Evolutionary conservation across 37 sponge, comb jelly and placozoan genomes (phyloP).

Genomic region (Diacarnus erythraeanus): DNA sequence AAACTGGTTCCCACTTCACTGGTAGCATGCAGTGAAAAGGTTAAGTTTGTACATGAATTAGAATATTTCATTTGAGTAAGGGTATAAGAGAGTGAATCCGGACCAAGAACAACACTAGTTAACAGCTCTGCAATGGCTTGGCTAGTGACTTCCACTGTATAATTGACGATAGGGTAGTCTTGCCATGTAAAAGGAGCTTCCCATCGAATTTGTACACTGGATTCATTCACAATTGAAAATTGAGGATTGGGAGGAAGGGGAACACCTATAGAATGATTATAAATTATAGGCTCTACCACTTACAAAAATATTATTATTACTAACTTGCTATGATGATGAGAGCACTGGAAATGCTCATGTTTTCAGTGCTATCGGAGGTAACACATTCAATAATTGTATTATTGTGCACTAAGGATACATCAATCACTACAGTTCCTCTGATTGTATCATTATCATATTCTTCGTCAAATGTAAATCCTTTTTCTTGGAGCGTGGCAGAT

Average conservation of each 20-base stretch:
- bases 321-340: background rate
- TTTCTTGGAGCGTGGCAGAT: background rate
- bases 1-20: background rate
- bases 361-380: too few relatives aligned
- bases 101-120: background rate
- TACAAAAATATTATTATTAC: too few relatives aligned
- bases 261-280: background rate
- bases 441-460: background rate
- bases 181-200: background rate
- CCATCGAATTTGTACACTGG: background rate
- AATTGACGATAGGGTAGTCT: background rate
- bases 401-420: background rate
- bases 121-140: background rate
- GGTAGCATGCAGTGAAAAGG: background rate
- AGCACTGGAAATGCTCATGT: background rate
- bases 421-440: background rate
- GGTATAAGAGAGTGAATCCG: background rate
- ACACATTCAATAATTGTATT: background rate
- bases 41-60: background rate
- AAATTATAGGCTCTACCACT: too few relatives aligned
- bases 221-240: background rate
- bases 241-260: background rate
- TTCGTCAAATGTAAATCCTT: background rate
- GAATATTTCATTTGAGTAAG: background rate
- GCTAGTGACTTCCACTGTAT: background rate